phyloP scores from a whole-genome alignment of 2,888 invertebrate species.

The Harmothoe impar region DNA sequence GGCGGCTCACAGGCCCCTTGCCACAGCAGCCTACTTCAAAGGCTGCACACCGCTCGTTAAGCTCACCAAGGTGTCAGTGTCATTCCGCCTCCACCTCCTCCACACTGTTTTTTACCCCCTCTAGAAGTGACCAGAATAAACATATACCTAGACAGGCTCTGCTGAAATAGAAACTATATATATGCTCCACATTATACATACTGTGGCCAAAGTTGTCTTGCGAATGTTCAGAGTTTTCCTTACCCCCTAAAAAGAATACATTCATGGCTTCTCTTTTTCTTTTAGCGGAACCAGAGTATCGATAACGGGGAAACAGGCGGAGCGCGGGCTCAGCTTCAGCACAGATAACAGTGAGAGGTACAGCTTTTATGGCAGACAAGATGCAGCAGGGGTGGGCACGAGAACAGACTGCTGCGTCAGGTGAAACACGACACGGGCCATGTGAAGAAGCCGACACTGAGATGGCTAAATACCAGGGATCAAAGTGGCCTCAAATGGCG shows the following conservation, averaged over 20 bases:
- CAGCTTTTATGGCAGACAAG: no score
- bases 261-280: no score
- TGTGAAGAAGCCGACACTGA: background rate
- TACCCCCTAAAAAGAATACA: no score
- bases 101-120: background rate
- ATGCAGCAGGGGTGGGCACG: no score
- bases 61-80: background rate
- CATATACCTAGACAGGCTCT: background rate
- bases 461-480: background rate
- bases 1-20: background rate
- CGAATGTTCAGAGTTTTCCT: no score
- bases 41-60: constrained; percentile 23
- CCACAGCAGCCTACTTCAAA: background rate
- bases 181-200: no score
- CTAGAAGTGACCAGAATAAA: background rate
- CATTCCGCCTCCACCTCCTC: background rate
- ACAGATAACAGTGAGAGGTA: no score
- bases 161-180: no score
- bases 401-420: background rate
- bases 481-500: background rate
- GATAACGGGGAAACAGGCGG: no score
- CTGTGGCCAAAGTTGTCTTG: no score
- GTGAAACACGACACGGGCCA: background rate
- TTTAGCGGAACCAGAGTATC: no score
- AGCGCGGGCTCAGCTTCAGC: no score